These are phyloP conservation scores for Todus mexicanus DNA, from an alignment of 2,797 vertebrate genomes.

Conservation along the genomic window DNA sequence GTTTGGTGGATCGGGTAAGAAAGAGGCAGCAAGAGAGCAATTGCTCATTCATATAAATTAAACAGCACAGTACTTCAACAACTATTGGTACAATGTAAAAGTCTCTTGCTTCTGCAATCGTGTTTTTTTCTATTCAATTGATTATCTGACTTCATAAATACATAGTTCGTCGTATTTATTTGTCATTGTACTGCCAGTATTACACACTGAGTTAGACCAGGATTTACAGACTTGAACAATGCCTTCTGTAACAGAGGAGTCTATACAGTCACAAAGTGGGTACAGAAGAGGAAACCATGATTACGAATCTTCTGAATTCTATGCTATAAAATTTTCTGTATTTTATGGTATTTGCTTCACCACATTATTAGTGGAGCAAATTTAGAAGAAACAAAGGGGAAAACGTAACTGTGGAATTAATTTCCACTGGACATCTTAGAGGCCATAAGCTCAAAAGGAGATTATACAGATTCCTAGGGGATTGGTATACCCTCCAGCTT, in stretches of 20 bases:
- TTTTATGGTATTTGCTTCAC: background rate
- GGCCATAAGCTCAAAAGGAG: constrained; percentile 7
- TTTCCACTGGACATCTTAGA: background rate
- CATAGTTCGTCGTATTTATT: background rate
- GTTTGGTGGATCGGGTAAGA: background rate
- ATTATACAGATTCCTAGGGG: constrained; percentile 36
- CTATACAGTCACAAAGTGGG: background rate
- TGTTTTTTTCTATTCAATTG: background rate
- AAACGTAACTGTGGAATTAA: background rate
- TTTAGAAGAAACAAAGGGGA: background rate
- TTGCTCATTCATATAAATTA: background rate
- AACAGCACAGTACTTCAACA: background rate
- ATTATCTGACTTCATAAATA: background rate
- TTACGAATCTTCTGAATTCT: background rate
- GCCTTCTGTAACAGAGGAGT: background rate
- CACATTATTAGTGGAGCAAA: background rate
- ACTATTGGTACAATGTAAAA: background rate
- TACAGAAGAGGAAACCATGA: background rate
- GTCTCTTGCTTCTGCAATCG: background rate
- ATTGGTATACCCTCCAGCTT: background rate
- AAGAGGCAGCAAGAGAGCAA: background rate
- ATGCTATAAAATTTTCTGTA: background rate
- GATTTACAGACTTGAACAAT: background rate
- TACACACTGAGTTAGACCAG: background rate
- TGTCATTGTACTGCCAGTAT: background rate